A percentile compares a stretch with the other conserved stretches of the same genome.
These are phyloP conservation scores for Pristionchus arcanus DNA, from an alignment of 2,888 invertebrate species.

Conservation along the genomic window DNA sequence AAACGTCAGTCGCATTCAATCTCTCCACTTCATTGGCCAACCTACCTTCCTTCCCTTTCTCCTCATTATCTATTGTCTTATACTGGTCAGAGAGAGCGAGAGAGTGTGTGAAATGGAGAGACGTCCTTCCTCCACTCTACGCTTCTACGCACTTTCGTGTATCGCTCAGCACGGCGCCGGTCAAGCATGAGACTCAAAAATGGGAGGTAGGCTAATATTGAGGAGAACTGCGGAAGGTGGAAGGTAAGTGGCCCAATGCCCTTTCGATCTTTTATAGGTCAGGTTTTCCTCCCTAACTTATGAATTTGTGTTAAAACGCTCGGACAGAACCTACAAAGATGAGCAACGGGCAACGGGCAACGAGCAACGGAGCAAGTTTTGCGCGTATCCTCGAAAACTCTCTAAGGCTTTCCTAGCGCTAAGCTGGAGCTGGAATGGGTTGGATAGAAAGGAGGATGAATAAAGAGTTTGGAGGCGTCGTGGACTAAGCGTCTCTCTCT, in stretches of 20 bases:
- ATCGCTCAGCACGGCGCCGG: background rate
- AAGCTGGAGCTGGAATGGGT: conserved; percentile 32
- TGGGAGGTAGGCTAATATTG: conserved; percentile 7
- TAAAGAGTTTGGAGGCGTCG: conserved; percentile 27
- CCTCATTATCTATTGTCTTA: background rate
- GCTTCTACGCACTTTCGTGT: conserved; percentile 41
- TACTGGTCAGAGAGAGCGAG: background rate
- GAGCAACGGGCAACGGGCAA: no score
- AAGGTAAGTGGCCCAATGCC: background rate
- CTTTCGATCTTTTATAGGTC: background rate
- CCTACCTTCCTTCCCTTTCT: background rate
- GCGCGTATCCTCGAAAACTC: no score
- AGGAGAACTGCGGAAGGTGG: conserved; percentile 25
- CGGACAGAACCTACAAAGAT: no score
- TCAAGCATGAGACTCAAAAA: background rate
- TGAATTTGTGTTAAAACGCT: no score
- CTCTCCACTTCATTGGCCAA: conserved; percentile 33
- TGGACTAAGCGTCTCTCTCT: conserved; percentile 29
- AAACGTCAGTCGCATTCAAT: background rate
- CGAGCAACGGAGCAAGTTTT: no score
- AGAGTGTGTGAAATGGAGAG: background rate
- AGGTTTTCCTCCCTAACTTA: no score
- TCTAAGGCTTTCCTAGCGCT: background rate
- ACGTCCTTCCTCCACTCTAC: conserved; percentile 9
- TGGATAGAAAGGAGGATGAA: background rate